Percentiles rank a stretch among this genome's conserved stretches.
Conservation (phyloP, 2,113 vertebrate genomes). For the Scopus umbretta region DNA sequence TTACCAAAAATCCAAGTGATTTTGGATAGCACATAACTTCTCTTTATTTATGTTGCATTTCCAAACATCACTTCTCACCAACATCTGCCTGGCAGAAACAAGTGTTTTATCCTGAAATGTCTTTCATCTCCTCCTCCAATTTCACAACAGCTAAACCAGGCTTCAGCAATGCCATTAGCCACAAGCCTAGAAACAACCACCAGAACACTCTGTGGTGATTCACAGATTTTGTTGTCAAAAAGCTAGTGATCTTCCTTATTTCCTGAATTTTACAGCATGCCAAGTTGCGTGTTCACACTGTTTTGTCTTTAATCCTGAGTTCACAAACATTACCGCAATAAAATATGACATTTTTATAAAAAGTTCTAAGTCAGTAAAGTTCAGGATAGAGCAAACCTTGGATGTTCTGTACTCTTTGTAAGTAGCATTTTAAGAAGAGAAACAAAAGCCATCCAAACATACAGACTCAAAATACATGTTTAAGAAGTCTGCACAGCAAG, state of each 20-base stretch:
- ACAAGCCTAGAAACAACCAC: background rate
- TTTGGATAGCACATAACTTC: background rate
- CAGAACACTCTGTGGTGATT: background rate
- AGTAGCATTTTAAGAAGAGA: background rate
- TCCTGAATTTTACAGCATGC: background rate
- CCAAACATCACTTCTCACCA: background rate
- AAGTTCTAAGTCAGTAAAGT: background rate
- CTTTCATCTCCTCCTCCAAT: background rate
- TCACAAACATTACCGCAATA: background rate
- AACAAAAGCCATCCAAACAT: background rate
- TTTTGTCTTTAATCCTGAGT: background rate
- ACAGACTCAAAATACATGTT: background rate
- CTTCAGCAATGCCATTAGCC: background rate
- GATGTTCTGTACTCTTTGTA: background rate
- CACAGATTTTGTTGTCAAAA: constrained; percentile 1
- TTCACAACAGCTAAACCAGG: background rate
- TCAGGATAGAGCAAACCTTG: background rate
- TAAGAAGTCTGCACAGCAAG: background rate
- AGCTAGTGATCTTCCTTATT: background rate
- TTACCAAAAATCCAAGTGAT: background rate
- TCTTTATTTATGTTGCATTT: background rate
- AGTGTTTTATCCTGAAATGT: background rate
- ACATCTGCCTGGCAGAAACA: background rate
- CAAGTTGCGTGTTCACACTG: background rate
- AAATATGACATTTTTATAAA: constrained; percentile 2